phyloP scores from a whole-genome alignment of 2,113 vertebrate species.

The Fregata magnificens region DNA sequence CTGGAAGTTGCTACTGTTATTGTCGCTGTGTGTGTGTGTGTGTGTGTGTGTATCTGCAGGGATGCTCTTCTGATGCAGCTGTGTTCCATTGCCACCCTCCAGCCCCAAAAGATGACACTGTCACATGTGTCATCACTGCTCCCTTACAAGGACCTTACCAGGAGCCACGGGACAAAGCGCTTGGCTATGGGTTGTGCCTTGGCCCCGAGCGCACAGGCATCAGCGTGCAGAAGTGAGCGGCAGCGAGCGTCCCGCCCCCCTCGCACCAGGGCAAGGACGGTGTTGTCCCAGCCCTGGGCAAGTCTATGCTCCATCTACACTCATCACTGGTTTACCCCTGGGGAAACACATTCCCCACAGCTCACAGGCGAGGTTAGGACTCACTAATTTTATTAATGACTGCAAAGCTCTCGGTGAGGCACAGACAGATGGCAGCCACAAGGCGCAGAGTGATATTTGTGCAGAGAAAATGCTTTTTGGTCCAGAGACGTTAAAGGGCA shows the following conservation, averaged over 20 bases:
- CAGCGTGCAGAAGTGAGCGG: background rate
- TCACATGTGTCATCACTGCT: background rate
- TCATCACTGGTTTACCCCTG: background rate
- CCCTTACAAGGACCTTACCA: background rate
- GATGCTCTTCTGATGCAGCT: background rate
- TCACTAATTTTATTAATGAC: background rate
- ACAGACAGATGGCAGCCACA: background rate
- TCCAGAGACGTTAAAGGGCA: background rate
- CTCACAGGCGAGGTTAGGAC: background rate
- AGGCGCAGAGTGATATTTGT: background rate
- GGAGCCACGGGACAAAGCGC: background rate
- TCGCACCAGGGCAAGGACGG: accelerated
- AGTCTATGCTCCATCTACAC: background rate
- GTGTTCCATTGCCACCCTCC: background rate
- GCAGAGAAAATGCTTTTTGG: background rate
- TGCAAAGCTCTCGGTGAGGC: background rate
- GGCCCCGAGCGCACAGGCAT: accelerated
- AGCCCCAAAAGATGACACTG: background rate
- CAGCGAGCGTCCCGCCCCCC: accelerated
- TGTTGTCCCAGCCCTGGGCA: accelerated
- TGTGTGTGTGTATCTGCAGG: background rate
- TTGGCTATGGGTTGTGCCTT: background rate
- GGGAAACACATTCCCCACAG: background rate
- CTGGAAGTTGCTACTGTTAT: background rate
- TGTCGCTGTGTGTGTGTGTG: too few species aligned